Evolutionary conservation across 2,888 invertebrate genomes (phyloP), one percentile per base, ranked within the genome.

Genomic region (Bugula neritina): DNA sequence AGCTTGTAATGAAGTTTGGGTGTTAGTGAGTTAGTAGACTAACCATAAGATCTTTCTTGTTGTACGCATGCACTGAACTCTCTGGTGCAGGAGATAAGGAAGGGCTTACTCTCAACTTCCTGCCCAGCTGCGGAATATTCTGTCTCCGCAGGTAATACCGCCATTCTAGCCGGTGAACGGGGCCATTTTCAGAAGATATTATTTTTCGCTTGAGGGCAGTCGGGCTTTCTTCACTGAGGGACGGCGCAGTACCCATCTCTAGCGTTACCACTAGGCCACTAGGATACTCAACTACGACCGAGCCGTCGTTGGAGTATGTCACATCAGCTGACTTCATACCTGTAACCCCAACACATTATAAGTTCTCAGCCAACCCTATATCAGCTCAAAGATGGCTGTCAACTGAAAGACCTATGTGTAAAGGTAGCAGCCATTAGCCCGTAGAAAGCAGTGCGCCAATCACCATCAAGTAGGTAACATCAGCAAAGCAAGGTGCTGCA

Each of bases 121-220:
- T 27, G 17, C 63, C 34, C 3, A 34, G 25, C 3, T 25, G 1
- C 10, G n/a, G 57, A 23, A 27, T 21, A 5, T 57, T 27, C 72
- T 81, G 87, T 74, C 92, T 89, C 70, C 93, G 87, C 73, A 94
- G 87, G 86, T 94, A 94, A 85, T 94, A 96, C 55, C 94, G 88
- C 96, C 96, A 97, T 85, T 97, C 96, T 79, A 96, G 93, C 75
- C 94, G 88, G 80, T 95, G 95, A 0, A 82, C 78, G 35, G 80
- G 78, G 69, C 70, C 70, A 80, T 78, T 76, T 70, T 79, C 79
- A 1, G 83, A 82, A 10, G 81, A 79, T 70, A 82, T 80, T 63
- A 83, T 75, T 77, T 82, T 82, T 35, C 82, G 77, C 72, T 81
- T 82, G 74, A 82, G 79, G 70, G 81, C 80, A 75, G 83, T 81